Base-by-base conservation (phyloP, 2,888 invertebrate species). In the Thymelicus lineola region DNA sequence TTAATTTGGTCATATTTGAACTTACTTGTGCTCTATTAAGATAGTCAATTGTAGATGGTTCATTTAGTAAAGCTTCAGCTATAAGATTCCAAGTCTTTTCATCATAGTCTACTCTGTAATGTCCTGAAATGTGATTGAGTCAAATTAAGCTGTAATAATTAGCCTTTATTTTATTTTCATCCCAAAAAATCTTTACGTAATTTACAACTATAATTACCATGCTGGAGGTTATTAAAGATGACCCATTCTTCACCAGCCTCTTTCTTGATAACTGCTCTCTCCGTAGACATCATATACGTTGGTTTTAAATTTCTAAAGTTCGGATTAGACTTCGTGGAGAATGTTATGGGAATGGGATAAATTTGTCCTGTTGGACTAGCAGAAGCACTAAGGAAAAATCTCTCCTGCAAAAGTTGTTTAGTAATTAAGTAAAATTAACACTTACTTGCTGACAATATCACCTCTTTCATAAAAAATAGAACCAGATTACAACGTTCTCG, bases 11-110 rank as follows among this genome's bases (percentile, higher is more conserved):
- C 12, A 55, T 14, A 35, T 6, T 28, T 10, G 35, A 14, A 74
- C 80, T 81, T 70, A 97, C 93, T 86, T 98, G 97, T 6, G 97
- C 97, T 79, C 97, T 94, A 81, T 97, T 97, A 2, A 96, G 81
- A 46, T 95, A 91, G 75, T 96, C 94, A 68, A 97, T 96, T 0
- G 81, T 75, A n/a, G 85, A 78, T 48, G 82, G 85, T 7, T 86
- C 83, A 48, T 85, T 80, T 1, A 83, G 46, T 15, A 93, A 80
- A 50, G 89, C 89, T 46, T 87, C 84, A 0, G 84, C 77, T 14
- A 96, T 93, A 57, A 90, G 80, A 7, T 86, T 76, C 96, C 96
- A 96, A n/a, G 95, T 94, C 46, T 77, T 81, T 0, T 79, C 77
- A 75, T 96, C 95, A 74, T 97, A 97, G 76, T 95, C 95, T 0